Evolutionary conservation across 2,888 invertebrate genomes (phyloP), one percentile per base, ranked within the genome.

Genomic region (Ceramica pisi): DNA sequence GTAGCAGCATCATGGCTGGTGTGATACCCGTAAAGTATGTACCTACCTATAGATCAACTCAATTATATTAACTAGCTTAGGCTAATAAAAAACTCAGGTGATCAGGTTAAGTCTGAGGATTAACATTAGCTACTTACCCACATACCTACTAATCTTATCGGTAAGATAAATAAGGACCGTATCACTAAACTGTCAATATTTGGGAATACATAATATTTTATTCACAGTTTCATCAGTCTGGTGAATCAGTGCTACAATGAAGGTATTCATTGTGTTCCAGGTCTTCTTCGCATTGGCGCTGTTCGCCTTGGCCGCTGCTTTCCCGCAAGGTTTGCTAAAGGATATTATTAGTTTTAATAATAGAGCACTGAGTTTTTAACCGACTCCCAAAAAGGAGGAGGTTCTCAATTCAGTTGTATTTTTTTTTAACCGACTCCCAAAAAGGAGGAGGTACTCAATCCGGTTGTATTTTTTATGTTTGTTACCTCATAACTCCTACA

Each of bases 251-350:
- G 63, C 46, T 26, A 77, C 19, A 77, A 86, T 87, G 85, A 84
- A 84, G 65, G 78, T 64, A 60, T 79, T 82, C 77, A 64, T 75
- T 31, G 60, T 83, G 44, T 88, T 89, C 14, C 92, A 92, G 92
- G 77, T 91, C 21, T 69, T 92, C 67, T 63, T 66, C 41, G 73
- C 88, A 12, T 65, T 91, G 57, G 89, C 85, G 41, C 56, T 91
- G 9, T 75, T 90, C 64, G 91, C 89, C 63, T 88, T 91, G 87
- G 89, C 86, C 3, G 41, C 81, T 1, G 81, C 81, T 35, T n/a
- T 14, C 7, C 56, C 56, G 21, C 83, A 76, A 84, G 85, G 82
- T 83, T 78, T 55, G 74, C 59, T 12, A 0, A 10, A 35, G 5
- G 1, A 35, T 16, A 23, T n/a, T 3, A 46, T 26, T 38, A 8